Evolutionary conservation across 2,113 vertebrate genomes (phyloP), one percentile per base, ranked within the genome.

Genomic region (Nibea albiflora): DNA sequence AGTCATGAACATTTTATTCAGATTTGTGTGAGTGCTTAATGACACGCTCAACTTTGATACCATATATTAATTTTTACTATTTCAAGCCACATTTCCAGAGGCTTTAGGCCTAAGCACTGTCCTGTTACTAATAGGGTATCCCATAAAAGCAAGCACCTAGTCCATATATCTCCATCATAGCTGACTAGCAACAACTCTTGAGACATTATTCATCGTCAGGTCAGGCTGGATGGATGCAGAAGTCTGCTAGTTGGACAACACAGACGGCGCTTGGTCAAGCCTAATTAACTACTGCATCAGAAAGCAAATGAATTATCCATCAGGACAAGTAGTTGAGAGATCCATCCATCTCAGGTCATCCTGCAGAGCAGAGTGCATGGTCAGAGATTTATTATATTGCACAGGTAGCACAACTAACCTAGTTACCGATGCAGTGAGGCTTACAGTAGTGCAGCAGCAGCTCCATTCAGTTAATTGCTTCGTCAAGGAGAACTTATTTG

Each of bases 271-370:
- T 76, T 74, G 77, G 84, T 89, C 58, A 80, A 61, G 78, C 76
- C 83, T 92, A 89, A 92, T 92, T 86, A 87, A 88, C 80, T 70
- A 24, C 78, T 72, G 79, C 26, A 57, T 80, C 71, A 64, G 54
- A 85, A 92, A 84, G 76, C 52, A 85, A 92, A 90, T 73, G 60
- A 86, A 81, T 73, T 68, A 78, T 87, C 73, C 64, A 81, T 89
- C 88, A 86, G 72, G 53, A 58, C 67, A 80, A 81, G 78, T 39
- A 57, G 46, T 19, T 54, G 54, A 66, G 56, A 76, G 76, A 57
- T 54, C 71, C 85, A 90, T 89, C 67, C 72, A 65, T 92, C 83
- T 85, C 70, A 28, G 54, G 76, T 76, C 60, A 44, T 74, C 31
- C 42, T 71, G 24, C 52, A 68, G 50, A 81, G 26, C 64, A 78